Evolutionary conservation across 2,888 invertebrate species (phyloP).

Genomic region (Tethea ocularis): DNA sequence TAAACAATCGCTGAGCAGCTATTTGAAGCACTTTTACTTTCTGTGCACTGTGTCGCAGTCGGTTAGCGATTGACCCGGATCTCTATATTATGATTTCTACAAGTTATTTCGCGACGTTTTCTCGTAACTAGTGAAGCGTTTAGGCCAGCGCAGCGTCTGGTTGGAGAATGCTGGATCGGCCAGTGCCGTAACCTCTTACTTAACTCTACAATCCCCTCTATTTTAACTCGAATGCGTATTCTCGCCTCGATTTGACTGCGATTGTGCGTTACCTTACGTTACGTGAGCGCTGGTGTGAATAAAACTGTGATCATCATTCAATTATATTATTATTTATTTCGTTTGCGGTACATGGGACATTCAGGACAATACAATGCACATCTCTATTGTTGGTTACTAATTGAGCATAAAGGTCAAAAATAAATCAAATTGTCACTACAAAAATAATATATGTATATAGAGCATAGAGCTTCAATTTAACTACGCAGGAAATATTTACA

Average conservation of each 20-base stretch:
- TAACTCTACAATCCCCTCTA: constrained; percentile 62
- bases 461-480: background rate
- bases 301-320: constrained; percentile 24
- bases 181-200: constrained; percentile 80
- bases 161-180: constrained; percentile 64
- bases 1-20: constrained; percentile 19
- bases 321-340: constrained; percentile 25
- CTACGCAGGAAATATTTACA: background rate
- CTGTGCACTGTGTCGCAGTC: constrained; percentile 40
- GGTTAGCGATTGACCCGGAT: constrained; percentile 64
- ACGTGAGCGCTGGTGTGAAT: constrained; percentile 43
- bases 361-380: constrained; percentile 9
- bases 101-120: constrained; percentile 47
- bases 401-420: constrained; percentile 15
- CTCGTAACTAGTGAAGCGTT: constrained; percentile 56
- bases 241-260: constrained; percentile 25
- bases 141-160: constrained; percentile 56
- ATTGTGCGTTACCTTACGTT: constrained; percentile 36
- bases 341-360: constrained; percentile 23
- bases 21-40: constrained; percentile 69
- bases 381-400: constrained; percentile 14
- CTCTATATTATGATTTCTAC: constrained; percentile 53
- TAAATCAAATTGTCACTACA: constrained; percentile 7
- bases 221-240: constrained; percentile 27
- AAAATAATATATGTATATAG: background rate